A percentile compares a stretch with the other conserved stretches of the same genome.
Evolutionary conservation across 2,797 vertebrate genomes (phyloP).

Genomic region (Sebastes nivosus): DNA sequence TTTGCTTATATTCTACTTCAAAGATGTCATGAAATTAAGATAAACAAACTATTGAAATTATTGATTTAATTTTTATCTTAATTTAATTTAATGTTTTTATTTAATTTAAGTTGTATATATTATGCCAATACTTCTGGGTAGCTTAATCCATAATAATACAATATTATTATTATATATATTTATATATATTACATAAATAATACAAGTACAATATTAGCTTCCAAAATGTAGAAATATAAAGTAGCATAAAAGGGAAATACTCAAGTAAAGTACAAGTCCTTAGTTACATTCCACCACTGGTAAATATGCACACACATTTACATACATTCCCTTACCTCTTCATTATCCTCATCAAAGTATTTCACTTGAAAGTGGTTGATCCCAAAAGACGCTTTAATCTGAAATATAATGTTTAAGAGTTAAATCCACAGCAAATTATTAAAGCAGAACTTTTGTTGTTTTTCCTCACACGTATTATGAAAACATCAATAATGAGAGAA

Average conservation of each 20-base stretch:
- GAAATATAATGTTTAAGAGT: conserved; percentile 45
- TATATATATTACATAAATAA: no score
- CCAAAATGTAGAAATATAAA: no score
- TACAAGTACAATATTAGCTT: no score
- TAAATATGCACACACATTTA: not conserved
- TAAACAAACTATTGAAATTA: no score
- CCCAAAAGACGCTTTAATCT: conserved; percentile 96
- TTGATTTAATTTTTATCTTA: no score
- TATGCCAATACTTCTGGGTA: no score
- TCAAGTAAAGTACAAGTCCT: not conserved
- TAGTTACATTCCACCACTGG: not conserved
- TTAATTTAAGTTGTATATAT: no score
- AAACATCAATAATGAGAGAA: not conserved
- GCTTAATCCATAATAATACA: no score
- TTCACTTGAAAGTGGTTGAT: conserved; percentile 94
- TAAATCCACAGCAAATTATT: not conserved
- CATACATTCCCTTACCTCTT: conserved; percentile 87
- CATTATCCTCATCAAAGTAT: conserved; percentile 96
- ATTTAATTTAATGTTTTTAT: no score
- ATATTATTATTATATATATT: no score
- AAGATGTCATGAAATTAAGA: no score
- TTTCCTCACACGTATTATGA: not conserved
- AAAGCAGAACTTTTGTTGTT: not conserved
- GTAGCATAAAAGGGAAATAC: not conserved
- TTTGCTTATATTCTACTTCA: no score